These are phyloP conservation scores for Chrysomela aeneicollis DNA, from an alignment of 2,888 invertebrate genomes.

Conservation along the genomic window DNA sequence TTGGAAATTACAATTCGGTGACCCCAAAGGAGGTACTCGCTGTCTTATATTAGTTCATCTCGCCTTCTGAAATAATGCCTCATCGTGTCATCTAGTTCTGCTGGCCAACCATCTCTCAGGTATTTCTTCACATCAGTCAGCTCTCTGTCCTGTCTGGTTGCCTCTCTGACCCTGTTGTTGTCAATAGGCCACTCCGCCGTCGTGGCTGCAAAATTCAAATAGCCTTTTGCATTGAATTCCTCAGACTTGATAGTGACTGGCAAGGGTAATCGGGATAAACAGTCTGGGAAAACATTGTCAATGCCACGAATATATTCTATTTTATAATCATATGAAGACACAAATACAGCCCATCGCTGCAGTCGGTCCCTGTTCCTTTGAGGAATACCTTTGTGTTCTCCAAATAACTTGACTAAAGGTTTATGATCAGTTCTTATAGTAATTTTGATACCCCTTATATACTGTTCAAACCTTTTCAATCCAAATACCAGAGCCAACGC, in stretches of 20 bases:
- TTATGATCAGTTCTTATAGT: too few relatives aligned
- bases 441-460: too few relatives aligned
- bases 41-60: slow-evolving; percentile 6
- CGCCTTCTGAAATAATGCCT: slow-evolving; percentile 13
- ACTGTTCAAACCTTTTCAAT: too few relatives aligned
- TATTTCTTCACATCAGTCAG: neutral
- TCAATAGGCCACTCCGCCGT: slow-evolving; percentile 23
- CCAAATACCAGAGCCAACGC: too few relatives aligned
- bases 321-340: slow-evolving; percentile 20
- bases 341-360: slow-evolving; percentile 44
- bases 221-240: neutral
- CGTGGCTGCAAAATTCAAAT: slow-evolving; percentile 17
- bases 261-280: slow-evolving; percentile 11
- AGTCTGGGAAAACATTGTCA: slow-evolving; percentile 13
- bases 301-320: slow-evolving; percentile 26
- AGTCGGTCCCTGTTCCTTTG: slow-evolving; percentile 50
- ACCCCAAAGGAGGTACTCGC: slow-evolving; percentile 35
- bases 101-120: neutral
- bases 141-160: neutral
- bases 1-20: slow-evolving; percentile 43
- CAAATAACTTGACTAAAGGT: too few relatives aligned
- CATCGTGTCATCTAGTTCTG: neutral
- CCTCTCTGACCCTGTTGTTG: too few relatives aligned
- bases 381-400: slow-evolving; percentile 47
- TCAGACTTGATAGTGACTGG: slow-evolving; percentile 6